Conservation (phyloP, 2,888 invertebrate genomes). For the Mechanitis messenoides region DNA sequence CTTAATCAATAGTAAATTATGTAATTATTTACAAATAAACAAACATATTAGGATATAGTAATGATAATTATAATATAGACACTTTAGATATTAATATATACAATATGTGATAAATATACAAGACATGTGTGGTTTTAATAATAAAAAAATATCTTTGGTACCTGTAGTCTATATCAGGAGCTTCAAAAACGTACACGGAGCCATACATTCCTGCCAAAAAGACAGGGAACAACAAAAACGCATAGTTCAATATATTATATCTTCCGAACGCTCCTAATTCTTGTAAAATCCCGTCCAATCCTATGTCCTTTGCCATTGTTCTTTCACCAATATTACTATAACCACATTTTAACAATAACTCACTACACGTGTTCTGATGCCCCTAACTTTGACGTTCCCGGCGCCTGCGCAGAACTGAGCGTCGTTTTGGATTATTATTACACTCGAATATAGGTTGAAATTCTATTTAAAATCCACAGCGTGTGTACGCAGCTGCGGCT, state of each 20-base stretch:
- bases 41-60: too few relatives aligned
- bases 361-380: slow-evolving; percentile 9
- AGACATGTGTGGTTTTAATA: too few relatives aligned
- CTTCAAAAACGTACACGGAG: slow-evolving; percentile 65
- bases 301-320: slow-evolving; percentile 47
- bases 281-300: slow-evolving; percentile 54
- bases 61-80: not conserved
- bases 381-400: slow-evolving; percentile 26
- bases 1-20: too few relatives aligned
- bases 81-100: too few relatives aligned
- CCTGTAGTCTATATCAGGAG: slow-evolving; percentile 60
- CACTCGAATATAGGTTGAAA: slow-evolving; percentile 1
- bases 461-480: slow-evolving; percentile 1
- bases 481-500: slow-evolving; percentile 9
- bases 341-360: slow-evolving; percentile 27
- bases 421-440: slow-evolving; percentile 5
- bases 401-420: slow-evolving; percentile 29
- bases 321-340: slow-evolving; percentile 33
- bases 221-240: slow-evolving; percentile 58
- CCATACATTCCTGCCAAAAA: slow-evolving; percentile 68
- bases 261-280: slow-evolving; percentile 64
- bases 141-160: slow-evolving; percentile 27
- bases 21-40: too few relatives aligned
- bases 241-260: slow-evolving; percentile 64
- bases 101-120: too few relatives aligned